Evolutionary conservation across 2,888 invertebrate species (phyloP), one percentile per base, ranked within the genome.

Genomic region (Eupithecia subumbrata): DNA sequence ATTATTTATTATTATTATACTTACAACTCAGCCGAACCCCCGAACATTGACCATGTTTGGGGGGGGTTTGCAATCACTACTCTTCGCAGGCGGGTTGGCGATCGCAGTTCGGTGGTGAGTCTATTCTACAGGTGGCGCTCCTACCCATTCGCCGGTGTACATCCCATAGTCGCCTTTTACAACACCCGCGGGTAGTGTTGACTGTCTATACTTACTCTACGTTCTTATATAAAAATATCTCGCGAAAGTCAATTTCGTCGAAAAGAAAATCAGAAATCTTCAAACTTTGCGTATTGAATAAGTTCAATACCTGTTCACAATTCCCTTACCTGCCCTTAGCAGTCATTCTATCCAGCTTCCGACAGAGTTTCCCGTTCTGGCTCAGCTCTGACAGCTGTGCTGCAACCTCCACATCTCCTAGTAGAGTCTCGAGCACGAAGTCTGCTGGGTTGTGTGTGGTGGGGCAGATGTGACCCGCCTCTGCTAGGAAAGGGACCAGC

Each of bases 381-480:
- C 92, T 92, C 8, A 92, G 83, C 70, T 93, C 93, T 0, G 94
- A 91, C 77, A 94, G 81, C 68, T 91, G 89, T 0, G 92, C 92
- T 0, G 87, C 79, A 1, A 88, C 84, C 71, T 93, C 92, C 0
- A 78, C 71, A 48, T 91, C 85, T 16, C 84, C 84, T 9, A 87
- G 81, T 4, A 95, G 81, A 0, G 92, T 92, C 77, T 93, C 95
- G 80, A 96, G 86, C 67, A 92, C 95, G 86, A 96, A 97, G 90
- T 98, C 98, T 2, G 97, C 97, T 0, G 97, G 97, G 84, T 97
- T 98, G 90, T 97, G 96, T 45, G 97, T 97, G 18, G 96, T 95
- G 4, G 97, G 97, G 86, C 98, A 98, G 5, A 96, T 89, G 77
- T 96, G 95, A 16, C 96, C 96, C 43, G 96, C 93, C 72, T 95